Evolutionary conservation across 2,113 vertebrate species (phyloP).

Genomic region (Dicrurus megarhynchus): DNA sequence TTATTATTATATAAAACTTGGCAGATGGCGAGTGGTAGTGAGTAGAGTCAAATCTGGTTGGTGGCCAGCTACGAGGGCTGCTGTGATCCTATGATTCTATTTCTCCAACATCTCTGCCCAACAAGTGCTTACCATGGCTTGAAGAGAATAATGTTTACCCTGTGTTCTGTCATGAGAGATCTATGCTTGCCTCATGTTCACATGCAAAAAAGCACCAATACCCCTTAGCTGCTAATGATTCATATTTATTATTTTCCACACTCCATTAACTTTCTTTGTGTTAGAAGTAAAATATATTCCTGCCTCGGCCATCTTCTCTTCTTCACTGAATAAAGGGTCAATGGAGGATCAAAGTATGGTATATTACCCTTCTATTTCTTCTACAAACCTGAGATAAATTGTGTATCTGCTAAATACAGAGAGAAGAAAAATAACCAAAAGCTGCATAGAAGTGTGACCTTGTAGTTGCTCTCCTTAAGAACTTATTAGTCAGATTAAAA

Average conservation of each 20-base stretch:
- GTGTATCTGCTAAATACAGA: background rate
- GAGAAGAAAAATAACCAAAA: background rate
- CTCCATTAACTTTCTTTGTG: background rate
- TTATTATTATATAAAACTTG: too few relatives aligned
- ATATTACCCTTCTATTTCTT: background rate
- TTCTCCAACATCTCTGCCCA: background rate
- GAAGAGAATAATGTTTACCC: background rate
- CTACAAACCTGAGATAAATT: background rate
- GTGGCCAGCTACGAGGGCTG: rapidly evolving
- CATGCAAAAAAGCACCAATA: background rate
- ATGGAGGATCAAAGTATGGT: background rate
- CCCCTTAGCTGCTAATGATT: background rate
- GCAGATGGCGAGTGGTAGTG: background rate
- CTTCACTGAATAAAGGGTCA: background rate
- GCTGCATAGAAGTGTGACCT: background rate
- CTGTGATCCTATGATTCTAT: background rate
- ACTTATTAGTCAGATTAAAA: background rate
- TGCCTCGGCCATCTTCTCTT: background rate
- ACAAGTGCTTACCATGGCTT: background rate
- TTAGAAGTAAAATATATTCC: background rate
- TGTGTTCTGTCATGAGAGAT: background rate
- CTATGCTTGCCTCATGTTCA: background rate
- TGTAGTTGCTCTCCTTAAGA: background rate
- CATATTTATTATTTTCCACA: background rate
- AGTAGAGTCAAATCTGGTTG: background rate